phyloP scores from a whole-genome alignment of 2,888 invertebrate species.

The Netelia melanura region DNA sequence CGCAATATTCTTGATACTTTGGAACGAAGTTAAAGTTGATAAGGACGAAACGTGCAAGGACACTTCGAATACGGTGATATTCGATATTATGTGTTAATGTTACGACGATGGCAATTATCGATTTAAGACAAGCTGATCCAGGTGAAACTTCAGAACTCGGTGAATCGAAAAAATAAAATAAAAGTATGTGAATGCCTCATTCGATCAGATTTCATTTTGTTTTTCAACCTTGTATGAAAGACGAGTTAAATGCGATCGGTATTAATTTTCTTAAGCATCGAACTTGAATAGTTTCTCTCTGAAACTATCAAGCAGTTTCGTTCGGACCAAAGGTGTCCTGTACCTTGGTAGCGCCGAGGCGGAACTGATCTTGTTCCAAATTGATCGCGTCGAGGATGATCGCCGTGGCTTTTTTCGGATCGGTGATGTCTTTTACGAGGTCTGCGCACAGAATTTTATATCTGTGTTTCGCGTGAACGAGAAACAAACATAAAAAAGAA shows the following conservation, averaged over 20 bases:
- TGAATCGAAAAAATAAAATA: background rate
- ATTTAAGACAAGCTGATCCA: background rate
- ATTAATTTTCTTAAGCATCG: background rate
- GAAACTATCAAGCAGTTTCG: background rate
- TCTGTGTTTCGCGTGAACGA: constrained; percentile 87
- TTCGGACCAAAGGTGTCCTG: constrained; percentile 80
- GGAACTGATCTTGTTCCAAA: constrained; percentile 97
- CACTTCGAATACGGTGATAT: background rate
- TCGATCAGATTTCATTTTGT: background rate
- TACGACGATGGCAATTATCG: background rate
- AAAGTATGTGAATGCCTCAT: background rate
- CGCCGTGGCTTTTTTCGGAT: constrained; percentile 92
- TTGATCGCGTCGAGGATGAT: constrained; percentile 93
- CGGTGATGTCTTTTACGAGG: constrained; percentile 90
- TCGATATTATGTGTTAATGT: background rate
- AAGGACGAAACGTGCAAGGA: too few species aligned
- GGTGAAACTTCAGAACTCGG: background rate
- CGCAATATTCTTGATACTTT: background rate
- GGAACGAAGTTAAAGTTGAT: background rate
- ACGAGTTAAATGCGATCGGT: background rate
- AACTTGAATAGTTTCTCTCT: background rate
- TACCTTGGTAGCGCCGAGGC: constrained; percentile 98
- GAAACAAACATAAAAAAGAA: constrained; percentile 68
- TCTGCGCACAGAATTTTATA: constrained; percentile 99
- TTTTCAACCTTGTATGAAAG: background rate